phyloP scores from a whole-genome alignment of 2,797 vertebrate genomes.

The Muscicapa striata region DNA sequence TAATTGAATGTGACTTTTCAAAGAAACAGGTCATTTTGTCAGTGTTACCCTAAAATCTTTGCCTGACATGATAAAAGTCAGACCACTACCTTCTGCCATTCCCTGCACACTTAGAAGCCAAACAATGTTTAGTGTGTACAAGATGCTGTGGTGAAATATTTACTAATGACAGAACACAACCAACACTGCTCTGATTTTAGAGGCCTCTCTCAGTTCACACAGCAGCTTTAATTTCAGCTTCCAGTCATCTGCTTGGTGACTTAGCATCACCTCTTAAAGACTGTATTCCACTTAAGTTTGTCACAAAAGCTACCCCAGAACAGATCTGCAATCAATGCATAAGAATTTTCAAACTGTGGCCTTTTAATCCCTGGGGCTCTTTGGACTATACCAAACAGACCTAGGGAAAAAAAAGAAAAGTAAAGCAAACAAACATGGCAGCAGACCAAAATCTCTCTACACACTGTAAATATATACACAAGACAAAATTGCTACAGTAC shows the following conservation, averaged over 20 bases:
- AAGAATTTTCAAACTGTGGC: background rate
- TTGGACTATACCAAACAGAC: background rate
- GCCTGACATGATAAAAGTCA: background rate
- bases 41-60: background rate
- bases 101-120: background rate
- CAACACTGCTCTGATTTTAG: background rate
- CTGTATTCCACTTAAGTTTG: background rate
- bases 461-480: background rate
- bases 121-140: background rate
- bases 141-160: background rate
- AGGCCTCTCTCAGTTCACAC: background rate
- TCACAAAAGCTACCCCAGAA: background rate
- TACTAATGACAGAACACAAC: background rate
- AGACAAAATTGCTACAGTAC: background rate
- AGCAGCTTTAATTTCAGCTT: background rate
- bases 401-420: background rate
- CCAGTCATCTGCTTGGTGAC: background rate
- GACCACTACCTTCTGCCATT: background rate
- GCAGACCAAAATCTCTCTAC: background rate
- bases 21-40: conserved; percentile 9
- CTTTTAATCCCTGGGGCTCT: background rate
- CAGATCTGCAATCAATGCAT: background rate
- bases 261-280: background rate
- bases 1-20: conserved; percentile 8
- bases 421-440: background rate